phyloP scores from a whole-genome alignment of 2,797 vertebrate species.

The Sandelia bainsii region DNA sequence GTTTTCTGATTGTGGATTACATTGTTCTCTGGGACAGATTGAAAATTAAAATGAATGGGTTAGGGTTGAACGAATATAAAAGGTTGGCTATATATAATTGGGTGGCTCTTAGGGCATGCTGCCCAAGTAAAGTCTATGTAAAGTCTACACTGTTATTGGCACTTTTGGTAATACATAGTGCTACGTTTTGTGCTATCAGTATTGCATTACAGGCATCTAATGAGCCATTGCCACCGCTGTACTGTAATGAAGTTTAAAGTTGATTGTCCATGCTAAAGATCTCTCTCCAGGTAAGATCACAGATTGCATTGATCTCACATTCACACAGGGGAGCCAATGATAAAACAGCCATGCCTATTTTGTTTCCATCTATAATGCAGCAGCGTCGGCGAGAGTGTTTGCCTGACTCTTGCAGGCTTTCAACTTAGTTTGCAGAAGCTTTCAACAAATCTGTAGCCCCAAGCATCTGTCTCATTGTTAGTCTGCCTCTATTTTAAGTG shows the following conservation, averaged over 20 bases:
- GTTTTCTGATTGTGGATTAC: too few relatives aligned
- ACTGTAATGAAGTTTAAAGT: constrained; percentile 23
- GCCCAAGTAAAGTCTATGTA: too few relatives aligned
- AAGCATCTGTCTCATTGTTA: constrained; percentile 69
- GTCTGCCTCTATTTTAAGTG: constrained; percentile 66
- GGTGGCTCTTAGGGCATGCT: too few relatives aligned
- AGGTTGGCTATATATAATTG: too few relatives aligned
- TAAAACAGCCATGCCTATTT: constrained; percentile 41
- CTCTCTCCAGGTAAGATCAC: constrained; percentile 49
- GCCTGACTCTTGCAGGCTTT: constrained; percentile 62
- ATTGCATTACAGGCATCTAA: constrained; percentile 36
- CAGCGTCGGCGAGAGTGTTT: constrained; percentile 50
- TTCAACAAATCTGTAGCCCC: constrained; percentile 59
- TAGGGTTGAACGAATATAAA: too few relatives aligned
- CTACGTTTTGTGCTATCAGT: constrained; percentile 32
- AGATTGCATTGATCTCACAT: constrained; percentile 49
- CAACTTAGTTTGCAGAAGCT: constrained; percentile 62
- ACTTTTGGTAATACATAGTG: not conserved
- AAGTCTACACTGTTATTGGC: too few relatives aligned
- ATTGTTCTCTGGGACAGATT: too few relatives aligned
- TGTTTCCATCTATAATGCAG: constrained; percentile 68
- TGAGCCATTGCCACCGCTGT: not conserved
- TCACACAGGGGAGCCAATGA: constrained; percentile 49
- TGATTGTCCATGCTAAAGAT: constrained; percentile 24
- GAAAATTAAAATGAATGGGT: too few relatives aligned